Evolutionary conservation across 2,797 vertebrate species (phyloP), one percentile per base, ranked within the genome.

Genomic region (Rhinophrynus dorsalis): DNA sequence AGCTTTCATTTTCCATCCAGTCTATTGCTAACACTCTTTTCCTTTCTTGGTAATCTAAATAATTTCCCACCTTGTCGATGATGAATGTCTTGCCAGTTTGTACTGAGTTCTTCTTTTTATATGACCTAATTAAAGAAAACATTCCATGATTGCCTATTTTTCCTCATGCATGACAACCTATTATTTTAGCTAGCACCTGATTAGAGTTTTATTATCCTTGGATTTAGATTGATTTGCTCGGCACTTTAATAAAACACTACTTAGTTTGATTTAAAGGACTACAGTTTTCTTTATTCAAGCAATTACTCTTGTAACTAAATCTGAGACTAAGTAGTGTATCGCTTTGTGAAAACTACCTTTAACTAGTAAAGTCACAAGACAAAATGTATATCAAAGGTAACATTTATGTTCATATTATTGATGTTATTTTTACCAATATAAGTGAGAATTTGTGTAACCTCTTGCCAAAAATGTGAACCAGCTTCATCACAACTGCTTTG

Each of bases 161-260:
- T 97, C 89, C 93, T 94, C 90, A 93, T 95, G 96, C 95, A 95
- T 96, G 96, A 96, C 97, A 99, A 96, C 93, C 94, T 96, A 98
- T 98, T 99, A 99, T 98, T 98, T 95, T 96, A 93, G 90, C 90
- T 93, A 92, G 92, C 90, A 98, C 95, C 97, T 97, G 97, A 99
- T 99, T 98, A 99, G 93, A 90, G 92, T 91, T 90, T 96, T 98
- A 96, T 98, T 98, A 98, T 95, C 92, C 91, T 92, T 93, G 94
- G 94, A 99, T 98, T 97, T 98, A 98, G 96, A 99, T 99, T 98
- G 97, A 99, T 99, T 97, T 96, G 93, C 92, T 81, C 90, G 92
- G 92, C 91, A 90, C 93, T 89, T 93, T 95, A 95, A 96, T 98
- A 96, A 95, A 96, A 91, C 89, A 91, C 91, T 94, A 88, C 91